A percentile compares a stretch with the other conserved stretches of the same genome.
phyloP scores from a whole-genome alignment of 1,140 invertebrate genomes.

The Drosophila arizonae region DNA sequence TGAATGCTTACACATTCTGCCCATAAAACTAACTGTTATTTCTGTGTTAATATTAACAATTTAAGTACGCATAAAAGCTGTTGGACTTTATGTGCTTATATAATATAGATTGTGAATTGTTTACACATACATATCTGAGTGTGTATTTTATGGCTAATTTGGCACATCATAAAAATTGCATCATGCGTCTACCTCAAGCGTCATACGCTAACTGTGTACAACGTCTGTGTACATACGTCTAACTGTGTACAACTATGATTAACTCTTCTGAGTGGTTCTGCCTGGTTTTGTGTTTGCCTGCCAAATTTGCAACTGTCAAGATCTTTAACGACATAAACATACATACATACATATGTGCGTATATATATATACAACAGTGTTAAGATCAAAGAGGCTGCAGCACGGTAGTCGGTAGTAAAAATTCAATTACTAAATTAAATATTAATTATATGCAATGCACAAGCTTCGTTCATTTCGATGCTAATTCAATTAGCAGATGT shows the following conservation, averaged over 20 bases:
- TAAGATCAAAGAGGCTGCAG: slow-evolving; percentile 55
- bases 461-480: slow-evolving; percentile 34
- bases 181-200: slow-evolving; percentile 20
- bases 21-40: background rate
- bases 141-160: slow-evolving; percentile 68
- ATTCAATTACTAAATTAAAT: slow-evolving; percentile 66
- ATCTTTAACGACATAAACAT: slow-evolving; percentile 33
- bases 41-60: background rate
- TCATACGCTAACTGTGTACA: background rate
- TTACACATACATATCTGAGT: background rate
- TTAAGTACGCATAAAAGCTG: background rate
- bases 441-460: slow-evolving; percentile 55
- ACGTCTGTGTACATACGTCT: too few species aligned
- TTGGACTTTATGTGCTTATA: slow-evolving; percentile 6
- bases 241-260: background rate
- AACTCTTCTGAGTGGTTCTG: slow-evolving; percentile 29
- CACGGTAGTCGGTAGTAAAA: slow-evolving; percentile 67
- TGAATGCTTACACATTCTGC: background rate
- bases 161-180: slow-evolving; percentile 68
- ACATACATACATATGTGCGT: background rate
- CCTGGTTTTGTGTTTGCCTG: slow-evolving; percentile 34
- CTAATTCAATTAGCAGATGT: slow-evolving; percentile 65
- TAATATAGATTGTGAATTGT: slow-evolving; percentile 7
- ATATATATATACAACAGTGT: slow-evolving; percentile 2
- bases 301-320: slow-evolving; percentile 65